Percentiles rank a stretch among this genome's conserved stretches.
Conservation (phyloP, 2,797 vertebrate species). For the Botia kubotai region DNA sequence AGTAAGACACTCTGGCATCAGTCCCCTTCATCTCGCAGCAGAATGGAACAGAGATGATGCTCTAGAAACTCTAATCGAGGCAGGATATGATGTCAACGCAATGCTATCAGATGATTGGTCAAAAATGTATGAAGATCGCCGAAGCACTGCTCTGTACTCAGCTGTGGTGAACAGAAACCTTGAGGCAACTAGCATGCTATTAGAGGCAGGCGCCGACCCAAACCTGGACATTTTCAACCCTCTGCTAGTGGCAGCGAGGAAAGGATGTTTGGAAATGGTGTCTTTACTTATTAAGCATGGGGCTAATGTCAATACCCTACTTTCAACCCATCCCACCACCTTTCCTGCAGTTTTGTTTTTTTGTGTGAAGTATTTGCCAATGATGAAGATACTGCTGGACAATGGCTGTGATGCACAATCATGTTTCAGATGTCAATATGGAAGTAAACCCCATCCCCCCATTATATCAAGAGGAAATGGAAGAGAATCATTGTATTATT, state of each 20-base stretch:
- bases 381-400: constrained; percentile 88
- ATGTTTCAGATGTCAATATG: constrained; percentile 86
- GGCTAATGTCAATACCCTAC: constrained; percentile 83
- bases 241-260: constrained; percentile 86
- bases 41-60: constrained; percentile 83
- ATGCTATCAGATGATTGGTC: constrained; percentile 80
- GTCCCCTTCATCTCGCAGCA: constrained; percentile 87
- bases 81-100: constrained; percentile 84
- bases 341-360: constrained; percentile 89
- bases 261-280: constrained; percentile 81
- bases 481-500: constrained; percentile 60
- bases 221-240: constrained; percentile 88
- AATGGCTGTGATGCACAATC: constrained; percentile 82
- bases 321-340: constrained; percentile 82
- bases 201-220: constrained; percentile 86
- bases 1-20: constrained; percentile 83
- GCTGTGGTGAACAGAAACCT: constrained; percentile 85
- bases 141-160: constrained; percentile 85
- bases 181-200: constrained; percentile 79
- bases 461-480: constrained; percentile 46
- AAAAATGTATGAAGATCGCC: constrained; percentile 85
- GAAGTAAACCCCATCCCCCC: constrained; percentile 80
- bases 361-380: constrained; percentile 79
- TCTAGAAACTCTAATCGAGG: constrained; percentile 82
- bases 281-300: constrained; percentile 82